Conservation (phyloP, 2,797 vertebrate genomes). For the Danio aesculapii region DNA sequence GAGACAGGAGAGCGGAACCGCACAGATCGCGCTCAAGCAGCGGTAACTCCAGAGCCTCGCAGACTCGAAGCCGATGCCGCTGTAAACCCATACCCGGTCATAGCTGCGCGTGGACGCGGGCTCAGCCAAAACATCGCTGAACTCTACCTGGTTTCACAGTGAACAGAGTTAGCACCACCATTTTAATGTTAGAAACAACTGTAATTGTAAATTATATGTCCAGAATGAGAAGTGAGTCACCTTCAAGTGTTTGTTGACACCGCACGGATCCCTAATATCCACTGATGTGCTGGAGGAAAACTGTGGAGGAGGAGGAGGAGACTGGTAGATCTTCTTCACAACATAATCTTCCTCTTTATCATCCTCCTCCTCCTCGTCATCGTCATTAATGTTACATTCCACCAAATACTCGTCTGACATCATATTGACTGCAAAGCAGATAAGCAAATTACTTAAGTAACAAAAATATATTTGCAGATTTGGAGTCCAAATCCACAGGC, state of each 20-base stretch:
- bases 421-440: conserved; percentile 65
- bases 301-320: conserved; percentile 70
- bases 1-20: conserved; percentile 80
- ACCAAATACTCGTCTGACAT: conserved; percentile 79
- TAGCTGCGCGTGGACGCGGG: conserved; percentile 73
- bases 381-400: conserved; percentile 79
- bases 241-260: conserved; percentile 83
- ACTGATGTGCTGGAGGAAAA: conserved; percentile 63
- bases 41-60: conserved; percentile 81
- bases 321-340: conserved; percentile 64
- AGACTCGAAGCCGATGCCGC: conserved; percentile 76
- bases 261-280: conserved; percentile 77
- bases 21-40: conserved; percentile 79
- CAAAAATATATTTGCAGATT: too few relatives aligned
- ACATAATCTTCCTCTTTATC: conserved; percentile 42
- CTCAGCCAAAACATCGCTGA: conserved; percentile 81
- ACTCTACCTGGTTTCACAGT: conserved; percentile 75
- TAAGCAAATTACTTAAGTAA: too few relatives aligned
- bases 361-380: conserved; percentile 68
- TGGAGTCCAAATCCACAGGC: too few relatives aligned
- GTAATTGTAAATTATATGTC: too few relatives aligned
- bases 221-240: conserved; percentile 46
- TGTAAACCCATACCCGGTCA: conserved; percentile 81
- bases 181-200: not conserved
- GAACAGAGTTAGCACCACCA: not conserved